Evolutionary conservation across 2,888 invertebrate genomes (phyloP).

Genomic region (Drosophila bunnanda): DNA sequence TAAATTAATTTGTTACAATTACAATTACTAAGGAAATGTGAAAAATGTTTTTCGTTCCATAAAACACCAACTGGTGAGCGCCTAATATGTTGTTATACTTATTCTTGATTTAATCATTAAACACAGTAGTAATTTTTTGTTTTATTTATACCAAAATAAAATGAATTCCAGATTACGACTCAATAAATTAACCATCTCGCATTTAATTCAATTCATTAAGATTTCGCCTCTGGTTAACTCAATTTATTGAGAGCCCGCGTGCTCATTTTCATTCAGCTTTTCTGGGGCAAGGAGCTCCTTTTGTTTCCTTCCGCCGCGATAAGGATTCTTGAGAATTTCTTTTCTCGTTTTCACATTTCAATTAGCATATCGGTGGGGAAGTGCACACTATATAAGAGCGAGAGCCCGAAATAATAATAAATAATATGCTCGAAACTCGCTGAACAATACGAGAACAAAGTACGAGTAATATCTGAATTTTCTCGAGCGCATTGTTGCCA

Average conservation of each 20-base stretch:
- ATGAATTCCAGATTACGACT: neutral
- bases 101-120: neutral
- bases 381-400: constrained; percentile 11
- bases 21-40: neutral
- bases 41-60: neutral
- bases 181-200: constrained; percentile 9
- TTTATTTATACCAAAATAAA: neutral
- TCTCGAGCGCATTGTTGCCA: constrained; percentile 73
- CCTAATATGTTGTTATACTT: neutral
- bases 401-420: constrained; percentile 42
- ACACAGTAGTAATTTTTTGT: neutral
- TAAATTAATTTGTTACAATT: neutral
- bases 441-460: constrained; percentile 53
- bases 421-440: constrained; percentile 41
- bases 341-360: constrained; percentile 47
- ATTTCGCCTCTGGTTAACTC: constrained; percentile 20
- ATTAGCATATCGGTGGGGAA: constrained; percentile 56
- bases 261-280: constrained; percentile 22
- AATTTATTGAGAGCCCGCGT: constrained; percentile 10
- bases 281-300: constrained; percentile 9
- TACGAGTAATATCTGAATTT: constrained; percentile 54
- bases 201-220: constrained; percentile 24
- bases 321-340: constrained; percentile 34
- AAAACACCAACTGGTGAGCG: too few relatives aligned
- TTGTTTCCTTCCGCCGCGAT: constrained; percentile 27